Base-by-base conservation (phyloP, 2,888 invertebrate genomes). In the Capitulum mitella region DNA sequence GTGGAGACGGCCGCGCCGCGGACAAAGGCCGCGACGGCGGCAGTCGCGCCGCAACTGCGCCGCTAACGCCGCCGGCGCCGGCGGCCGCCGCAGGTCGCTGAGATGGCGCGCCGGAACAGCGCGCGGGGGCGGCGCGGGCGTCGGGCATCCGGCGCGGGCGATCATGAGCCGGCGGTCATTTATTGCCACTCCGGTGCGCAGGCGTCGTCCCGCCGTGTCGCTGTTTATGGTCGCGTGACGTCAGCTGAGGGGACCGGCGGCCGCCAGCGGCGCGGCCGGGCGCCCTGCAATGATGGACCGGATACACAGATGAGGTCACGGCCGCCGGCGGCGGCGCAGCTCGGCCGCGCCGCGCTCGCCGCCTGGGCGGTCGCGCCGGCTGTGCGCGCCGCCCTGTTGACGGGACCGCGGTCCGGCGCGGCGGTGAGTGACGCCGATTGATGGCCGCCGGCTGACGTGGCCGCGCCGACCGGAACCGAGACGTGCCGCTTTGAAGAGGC, bases 11-110 rank as follows among this genome's bases (percentile, higher is more conserved):
- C n/a, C n/a, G n/a, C 61, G 61, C 14, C n/a, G 61, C 12, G 34
- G 64, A 64, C 64, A 64, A 34, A 64, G 64, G 34, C 64, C 34
- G n/a, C n/a, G n/a, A n/a, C n/a, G n/a, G n/a, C n/a, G n/a, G n/a
- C n/a, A n/a, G n/a, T n/a, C n/a, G n/a, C n/a, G n/a, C n/a, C n/a
- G n/a, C n/a, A n/a, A n/a, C n/a, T n/a, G n/a, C n/a, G n/a, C n/a
- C n/a, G n/a, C n/a, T n/a, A n/a, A n/a, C n/a, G n/a, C n/a, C n/a
- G n/a, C n/a, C n/a, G n/a, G n/a, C n/a, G n/a, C n/a, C 51, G 51
- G 1, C 51, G 51, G 3, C 51, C 22, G n/a, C n/a, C n/a, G n/a
- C n/a, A n/a, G n/a, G n/a, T n/a, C n/a, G 16, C 2, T 64, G 29
- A 64, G 34, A 12, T 1, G 61, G 29, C 32, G 12, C 29, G 32